Base-by-base conservation (phyloP, 1,140 invertebrate genomes). In the Eubasilissa regina region DNA sequence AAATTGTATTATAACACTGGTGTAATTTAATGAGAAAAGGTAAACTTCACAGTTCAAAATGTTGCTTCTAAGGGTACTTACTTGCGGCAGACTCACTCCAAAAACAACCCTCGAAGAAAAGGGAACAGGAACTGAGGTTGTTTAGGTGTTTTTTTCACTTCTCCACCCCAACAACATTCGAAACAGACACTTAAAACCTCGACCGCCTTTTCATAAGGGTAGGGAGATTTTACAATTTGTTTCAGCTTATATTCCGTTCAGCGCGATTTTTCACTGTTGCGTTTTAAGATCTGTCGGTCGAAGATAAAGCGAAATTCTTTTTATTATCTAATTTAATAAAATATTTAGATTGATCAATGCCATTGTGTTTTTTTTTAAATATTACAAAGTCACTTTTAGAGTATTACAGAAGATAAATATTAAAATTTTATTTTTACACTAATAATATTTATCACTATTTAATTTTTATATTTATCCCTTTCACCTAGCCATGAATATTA, bases 1-100 rank as follows among this genome's bases (percentile, higher is more conserved):
- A 35, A 35, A 35, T 35, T 35, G 25, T 6, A 6, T 35, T 35
- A 35, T 35, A 3, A 35, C 6, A 3, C 25, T 35, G 25, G 25
- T 35, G 25, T 35, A 35, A 35, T 35, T 35, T n/a, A n/a, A n/a
- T n/a, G n/a, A n/a, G n/a, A n/a, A n/a, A n/a, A n/a, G n/a, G n/a
- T n/a, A n/a, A n/a, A 51, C n/a, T 51, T 51, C 48, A 51, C n/a
- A 51, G 48, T 51, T 51, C 48, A 51, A 51, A 51, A 51, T 51
- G 1, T 51, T 51, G n/a, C 48, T 15, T 3, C 9, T 8, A 8
- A 8, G 9, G 8, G 48, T 51, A 51, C 48, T 51, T 51, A 51
- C 48, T 51, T 51, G 3, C 48, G 48, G 48, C 48, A 8, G 48
- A 51, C 48, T 51, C 48, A 3, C n/a, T 6, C 25, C 25, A 35